These are phyloP conservation scores for Chloroclystis v-ata DNA, from an alignment of 2,888 invertebrate genomes.

Conservation along the genomic window DNA sequence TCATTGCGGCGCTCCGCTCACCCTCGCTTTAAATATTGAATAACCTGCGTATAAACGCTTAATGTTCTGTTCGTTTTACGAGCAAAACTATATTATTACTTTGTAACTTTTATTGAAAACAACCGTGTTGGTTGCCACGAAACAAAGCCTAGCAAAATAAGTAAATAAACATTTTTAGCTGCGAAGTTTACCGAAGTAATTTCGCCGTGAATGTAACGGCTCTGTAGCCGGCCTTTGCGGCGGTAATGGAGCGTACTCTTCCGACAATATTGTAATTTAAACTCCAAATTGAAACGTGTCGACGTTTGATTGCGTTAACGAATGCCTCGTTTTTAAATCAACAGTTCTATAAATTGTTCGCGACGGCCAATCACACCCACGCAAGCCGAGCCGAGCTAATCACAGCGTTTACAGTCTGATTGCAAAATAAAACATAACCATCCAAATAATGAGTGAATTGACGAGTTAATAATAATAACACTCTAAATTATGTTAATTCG, in stretches of 20 bases:
- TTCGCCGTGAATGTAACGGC: conserved; percentile 29
- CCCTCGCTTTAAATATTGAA: conserved; percentile 23
- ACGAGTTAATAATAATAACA: conserved; percentile 55
- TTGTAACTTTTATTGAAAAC: conserved; percentile 5
- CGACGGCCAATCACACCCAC: conserved; percentile 21
- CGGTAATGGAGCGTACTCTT: conserved; percentile 34
- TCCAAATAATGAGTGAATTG: conserved; percentile 39
- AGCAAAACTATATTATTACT: conserved; percentile 4
- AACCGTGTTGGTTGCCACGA: conserved; percentile 16
- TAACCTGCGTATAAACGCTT: conserved; percentile 15
- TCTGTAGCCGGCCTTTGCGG: conserved; percentile 32
- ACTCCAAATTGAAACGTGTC: conserved; percentile 32
- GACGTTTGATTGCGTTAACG: conserved; percentile 31
- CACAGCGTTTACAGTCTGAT: conserved; percentile 19
- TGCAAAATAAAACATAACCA: conserved; percentile 36
- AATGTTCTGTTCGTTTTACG: conserved; percentile 12
- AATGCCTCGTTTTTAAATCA: conserved; percentile 26
- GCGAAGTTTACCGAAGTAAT: conserved; percentile 31
- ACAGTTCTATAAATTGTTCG: conserved; percentile 18
- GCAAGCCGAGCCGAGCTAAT: conserved; percentile 18
- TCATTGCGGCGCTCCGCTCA: conserved; percentile 36
- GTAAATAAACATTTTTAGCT: conserved; percentile 27
- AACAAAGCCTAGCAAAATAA: conserved; percentile 28
- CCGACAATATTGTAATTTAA: conserved; percentile 40
- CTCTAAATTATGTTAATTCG: conserved; percentile 72